phyloP scores from a whole-genome alignment of 1,140 invertebrate genomes.

The Drosophila gunungcola region DNA sequence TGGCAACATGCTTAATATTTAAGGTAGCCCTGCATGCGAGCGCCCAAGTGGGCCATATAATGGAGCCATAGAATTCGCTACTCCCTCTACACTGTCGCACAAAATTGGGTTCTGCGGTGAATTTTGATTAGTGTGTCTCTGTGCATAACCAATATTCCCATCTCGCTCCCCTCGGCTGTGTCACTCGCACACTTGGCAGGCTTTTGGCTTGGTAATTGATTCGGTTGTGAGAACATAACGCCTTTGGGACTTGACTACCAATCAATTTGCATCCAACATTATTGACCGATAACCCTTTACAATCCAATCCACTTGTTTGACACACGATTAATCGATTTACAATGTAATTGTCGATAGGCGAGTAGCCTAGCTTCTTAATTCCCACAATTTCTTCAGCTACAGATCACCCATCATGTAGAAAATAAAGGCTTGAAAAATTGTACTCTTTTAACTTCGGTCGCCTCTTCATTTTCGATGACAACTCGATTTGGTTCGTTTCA shows the following conservation, averaged over 20 bases:
- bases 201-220: slow-evolving; percentile 22
- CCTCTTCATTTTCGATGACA: too few relatives aligned
- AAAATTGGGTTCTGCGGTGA: slow-evolving; percentile 45
- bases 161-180: not conserved
- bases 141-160: slow-evolving; percentile 19
- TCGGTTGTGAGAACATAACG: not conserved
- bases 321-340: not conserved
- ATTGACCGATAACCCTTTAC: not conserved
- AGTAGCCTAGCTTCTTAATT: too few relatives aligned
- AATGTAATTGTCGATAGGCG: too few relatives aligned
- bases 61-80: slow-evolving; percentile 14
- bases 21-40: slow-evolving; percentile 44
- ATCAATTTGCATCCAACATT: slow-evolving; percentile 2
- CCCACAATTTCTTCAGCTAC: too few relatives aligned
- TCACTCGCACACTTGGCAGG: not conserved
- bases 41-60: slow-evolving; percentile 44
- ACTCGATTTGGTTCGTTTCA: too few relatives aligned
- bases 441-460: too few relatives aligned
- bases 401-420: too few relatives aligned
- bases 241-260: not conserved
- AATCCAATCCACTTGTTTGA: not conserved
- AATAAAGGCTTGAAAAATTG: too few relatives aligned
- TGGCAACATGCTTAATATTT: slow-evolving; percentile 69
- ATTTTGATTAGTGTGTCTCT: slow-evolving; percentile 44
- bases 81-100: slow-evolving; percentile 25